Percentiles rank a stretch among this genome's conserved stretches.
Conservation (phyloP, 2,797 vertebrate species). For the Darevskia nairensis region DNA sequence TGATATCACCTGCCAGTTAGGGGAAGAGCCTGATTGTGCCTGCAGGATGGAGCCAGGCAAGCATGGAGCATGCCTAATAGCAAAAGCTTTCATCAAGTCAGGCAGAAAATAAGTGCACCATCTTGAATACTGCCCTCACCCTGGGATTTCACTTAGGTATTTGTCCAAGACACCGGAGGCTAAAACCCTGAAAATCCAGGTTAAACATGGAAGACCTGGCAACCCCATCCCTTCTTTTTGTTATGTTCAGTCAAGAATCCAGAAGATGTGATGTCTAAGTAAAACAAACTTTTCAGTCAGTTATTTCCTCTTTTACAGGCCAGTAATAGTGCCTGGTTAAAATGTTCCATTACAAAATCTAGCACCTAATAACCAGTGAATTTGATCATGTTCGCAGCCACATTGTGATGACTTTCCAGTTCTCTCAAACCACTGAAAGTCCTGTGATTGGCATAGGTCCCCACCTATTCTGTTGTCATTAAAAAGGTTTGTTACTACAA, state of each 20-base stretch:
- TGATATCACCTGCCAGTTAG: neutral
- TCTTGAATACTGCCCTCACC: neutral
- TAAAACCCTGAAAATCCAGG: neutral
- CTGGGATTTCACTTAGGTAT: neutral
- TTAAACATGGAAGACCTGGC: no score
- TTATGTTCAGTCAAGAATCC: neutral
- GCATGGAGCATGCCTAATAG: neutral
- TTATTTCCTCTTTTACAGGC: neutral
- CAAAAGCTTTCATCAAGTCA: neutral
- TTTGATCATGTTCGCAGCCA: neutral
- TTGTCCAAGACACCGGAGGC: neutral
- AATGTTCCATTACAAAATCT: neutral
- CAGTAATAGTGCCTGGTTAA: constrained; percentile 22
- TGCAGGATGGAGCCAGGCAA: neutral
- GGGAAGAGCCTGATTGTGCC: neutral
- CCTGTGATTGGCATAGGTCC: neutral
- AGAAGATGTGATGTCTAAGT: neutral
- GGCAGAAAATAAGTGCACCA: neutral
- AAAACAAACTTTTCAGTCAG: neutral
- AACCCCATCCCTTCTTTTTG: neutral
- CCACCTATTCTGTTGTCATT: neutral
- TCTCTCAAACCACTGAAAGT: neutral
- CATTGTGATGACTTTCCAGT: neutral
- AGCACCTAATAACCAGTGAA: neutral
- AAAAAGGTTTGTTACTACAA: neutral